Base-by-base conservation (phyloP, 2,113 vertebrate species). In the Pagrus major region DNA sequence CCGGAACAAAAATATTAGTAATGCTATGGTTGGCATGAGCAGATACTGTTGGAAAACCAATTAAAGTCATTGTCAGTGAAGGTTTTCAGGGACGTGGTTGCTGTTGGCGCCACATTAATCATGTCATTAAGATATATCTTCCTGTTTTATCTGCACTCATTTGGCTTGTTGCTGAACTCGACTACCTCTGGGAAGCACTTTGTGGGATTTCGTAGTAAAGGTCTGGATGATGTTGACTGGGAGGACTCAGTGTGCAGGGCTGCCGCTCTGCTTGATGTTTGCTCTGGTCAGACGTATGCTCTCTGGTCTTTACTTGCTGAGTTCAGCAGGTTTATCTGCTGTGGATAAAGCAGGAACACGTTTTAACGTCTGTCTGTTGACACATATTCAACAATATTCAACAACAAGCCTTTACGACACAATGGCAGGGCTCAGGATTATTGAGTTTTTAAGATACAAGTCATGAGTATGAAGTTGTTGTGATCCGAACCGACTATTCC, bases 301-400 rank as follows among this genome's bases (percentile, higher is more conserved):
- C 21, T 39, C 58, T 75, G 76, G 0, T 46, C 58, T 41, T 66
- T 60, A 29, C 27, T 15, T 39, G 15, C n/a, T 21, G 46, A 80
- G 71, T 71, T 88, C 82, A 88, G 23, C 12, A 25, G 46, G 84
- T 82, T 86, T 46, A 54, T 80, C 59, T 41, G 35, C 21, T 49
- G 25, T 29, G 18, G 41, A 1, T 18, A 2, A 2, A 7, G n/a
- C 15, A 16, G 31, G 44, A 10, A n/a, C n/a, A n/a, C n/a, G 15
- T n/a, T n/a, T n/a, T n/a, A n/a, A n/a, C n/a, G n/a, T n/a, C n/a
- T 35, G n/a, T 21, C 10, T 1, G n/a, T 29, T 11, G 16, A 18
- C 29, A 18, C 37, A 33, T 60, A 12, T 73, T 58, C 5, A 33
- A 35, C 37, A 44, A 33, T 60, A 12, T 73, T 58, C 5, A 33